Evolutionary conservation across 2,797 vertebrate genomes (phyloP), one percentile per base, ranked within the genome.

Genomic region (Sarcophilus harrisii): DNA sequence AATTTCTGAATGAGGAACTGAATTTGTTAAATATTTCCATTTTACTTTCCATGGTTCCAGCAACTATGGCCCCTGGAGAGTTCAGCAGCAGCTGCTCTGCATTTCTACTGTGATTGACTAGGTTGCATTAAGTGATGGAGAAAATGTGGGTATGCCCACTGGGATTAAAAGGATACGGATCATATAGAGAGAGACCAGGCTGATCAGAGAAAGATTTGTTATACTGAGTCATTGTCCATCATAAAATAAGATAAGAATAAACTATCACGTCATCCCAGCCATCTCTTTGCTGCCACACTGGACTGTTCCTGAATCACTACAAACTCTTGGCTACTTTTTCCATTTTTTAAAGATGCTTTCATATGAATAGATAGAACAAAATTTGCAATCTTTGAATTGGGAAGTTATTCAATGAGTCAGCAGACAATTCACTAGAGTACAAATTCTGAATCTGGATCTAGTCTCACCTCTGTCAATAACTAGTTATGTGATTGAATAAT

Each of bases 401-500:
- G 27, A 32, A 97, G 58, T 38, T 24, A 87, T 4, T 45, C 66
- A 87, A 1, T 9, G 1, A 28, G 58, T 1, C 94, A 62, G 45
- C 58, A 94, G 58, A 49, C 92, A 96, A 90, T 49, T 21, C 32
- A 62, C 73, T 93, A 14, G 95, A 30, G 27, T 32, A 87, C 55
- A 52, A 96, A 52, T 81, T 66, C 62, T 66, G 81, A 92, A 32
- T 73, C 92, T 92, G 62, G 54, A 57, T 97, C 96, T 96, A 62
- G 49, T 92, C 62, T 93, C 93, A 97, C 58, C 93, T 30, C 10
- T 95, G 93, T 52, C 91, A 90, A 0, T 97, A 96, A 94, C 95
- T 95, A 95, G 97, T 62, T 93, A 5, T 93, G 91, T 95, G 97
- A 98, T 95, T 97, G 94, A 96, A 95, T 94, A 94, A 97, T 92